Evolutionary conservation across 1,140 invertebrate genomes (phyloP), one percentile per base, ranked within the genome.

Genomic region (Cyrtorhinus lividipennis): DNA sequence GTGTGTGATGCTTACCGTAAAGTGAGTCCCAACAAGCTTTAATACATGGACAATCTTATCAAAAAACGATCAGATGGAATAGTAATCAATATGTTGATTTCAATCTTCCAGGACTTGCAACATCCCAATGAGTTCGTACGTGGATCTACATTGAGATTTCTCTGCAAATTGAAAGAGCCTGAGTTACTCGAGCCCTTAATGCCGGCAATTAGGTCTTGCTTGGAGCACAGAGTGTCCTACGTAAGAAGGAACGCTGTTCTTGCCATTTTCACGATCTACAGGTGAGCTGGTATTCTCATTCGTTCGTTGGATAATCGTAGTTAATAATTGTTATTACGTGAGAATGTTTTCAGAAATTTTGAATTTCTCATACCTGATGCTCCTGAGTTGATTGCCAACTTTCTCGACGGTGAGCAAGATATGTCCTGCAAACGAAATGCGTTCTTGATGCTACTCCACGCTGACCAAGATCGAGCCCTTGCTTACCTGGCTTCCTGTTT

Each of bases 1-100:
- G 97, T 99, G 8, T 99, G 97, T 77, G 96, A 99, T 79, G 95
- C 97, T 0, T 99, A 99, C 71, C 82, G 95, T 67, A 99, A 98
- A 83, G 86, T 88, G n/a, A 68, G 20, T 59, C 27, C 5, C 30
- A 38, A 15, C 5, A 8, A 38, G 30, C 30, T 38, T n/a, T n/a
- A n/a, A n/a, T n/a, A n/a, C n/a, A n/a, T n/a, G n/a, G n/a, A n/a
- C n/a, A n/a, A n/a, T n/a, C n/a, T n/a, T n/a, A n/a, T n/a, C n/a
- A n/a, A n/a, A n/a, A n/a, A n/a, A n/a, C n/a, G n/a, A n/a, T n/a
- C n/a, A n/a, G n/a, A n/a, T n/a, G n/a, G n/a, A n/a, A n/a, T n/a
- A n/a, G n/a, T n/a, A n/a, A n/a, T n/a, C n/a, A n/a, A n/a, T n/a
- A n/a, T n/a, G n/a, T n/a, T n/a, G n/a, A n/a, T n/a, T n/a, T n/a